phyloP scores from a whole-genome alignment of 2,797 vertebrate genomes.

The Clarias fuscus region DNA sequence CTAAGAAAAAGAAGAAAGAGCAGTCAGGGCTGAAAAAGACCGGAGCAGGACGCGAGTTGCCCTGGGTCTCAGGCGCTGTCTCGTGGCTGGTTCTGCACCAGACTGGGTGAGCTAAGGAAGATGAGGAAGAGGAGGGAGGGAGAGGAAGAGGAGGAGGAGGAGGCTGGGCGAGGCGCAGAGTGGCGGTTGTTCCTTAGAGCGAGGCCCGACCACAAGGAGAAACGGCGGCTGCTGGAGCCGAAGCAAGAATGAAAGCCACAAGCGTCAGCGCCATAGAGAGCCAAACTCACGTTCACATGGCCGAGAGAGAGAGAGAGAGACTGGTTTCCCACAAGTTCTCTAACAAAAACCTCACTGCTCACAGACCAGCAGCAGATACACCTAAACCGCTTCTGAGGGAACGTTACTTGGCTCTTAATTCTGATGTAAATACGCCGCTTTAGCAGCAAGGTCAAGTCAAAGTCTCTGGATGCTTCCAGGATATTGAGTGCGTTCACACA shows the following conservation, averaged over 20 bases:
- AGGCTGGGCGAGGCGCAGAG: slow-evolving; percentile 35
- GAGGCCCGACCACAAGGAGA: slow-evolving; percentile 62
- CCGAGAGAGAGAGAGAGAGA: slow-evolving; percentile 35
- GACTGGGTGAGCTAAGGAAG: slow-evolving; percentile 39
- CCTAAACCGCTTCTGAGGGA: neutral
- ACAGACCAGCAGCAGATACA: neutral
- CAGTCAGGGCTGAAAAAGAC: slow-evolving; percentile 37
- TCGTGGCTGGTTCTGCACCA: slow-evolving; percentile 23
- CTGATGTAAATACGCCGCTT: neutral
- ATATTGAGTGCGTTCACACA: neutral
- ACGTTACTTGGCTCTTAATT: neutral
- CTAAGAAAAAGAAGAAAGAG: slow-evolving; percentile 64
- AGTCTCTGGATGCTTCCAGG: neutral
- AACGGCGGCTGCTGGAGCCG: slow-evolving; percentile 74
- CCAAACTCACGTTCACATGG: slow-evolving; percentile 41
- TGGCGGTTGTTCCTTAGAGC: slow-evolving; percentile 42
- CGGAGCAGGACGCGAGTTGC: neutral
- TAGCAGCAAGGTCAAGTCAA: neutral
- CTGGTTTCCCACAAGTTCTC: neutral
- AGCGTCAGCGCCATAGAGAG: slow-evolving; percentile 55
- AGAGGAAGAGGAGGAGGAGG: slow-evolving; percentile 21
- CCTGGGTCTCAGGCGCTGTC: slow-evolving; percentile 14
- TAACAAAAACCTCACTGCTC: neutral
- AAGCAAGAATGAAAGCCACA: slow-evolving; percentile 82
- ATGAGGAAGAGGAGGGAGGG: slow-evolving; percentile 26